Percentiles rank a stretch among this genome's conserved stretches.
Conservation (phyloP, 2,888 invertebrate genomes). For the Deilephila porcellus region DNA sequence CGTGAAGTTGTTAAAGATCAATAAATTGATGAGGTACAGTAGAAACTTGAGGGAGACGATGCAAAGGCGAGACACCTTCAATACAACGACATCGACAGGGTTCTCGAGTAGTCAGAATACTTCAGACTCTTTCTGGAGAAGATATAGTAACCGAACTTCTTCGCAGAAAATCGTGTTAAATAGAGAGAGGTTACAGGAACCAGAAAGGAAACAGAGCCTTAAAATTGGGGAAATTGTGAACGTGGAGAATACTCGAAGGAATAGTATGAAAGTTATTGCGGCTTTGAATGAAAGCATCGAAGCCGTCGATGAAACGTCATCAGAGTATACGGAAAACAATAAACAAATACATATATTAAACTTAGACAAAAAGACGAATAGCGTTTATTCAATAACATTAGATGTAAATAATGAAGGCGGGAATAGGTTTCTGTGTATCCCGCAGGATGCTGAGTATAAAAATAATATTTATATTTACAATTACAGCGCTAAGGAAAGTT, state of each 20-base stretch:
- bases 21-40: slow-evolving; percentile 76
- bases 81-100: slow-evolving; percentile 86
- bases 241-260: slow-evolving; percentile 77
- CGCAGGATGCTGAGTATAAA: slow-evolving; percentile 68
- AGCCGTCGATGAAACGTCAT: slow-evolving; percentile 48
- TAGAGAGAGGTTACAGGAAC: slow-evolving; percentile 71
- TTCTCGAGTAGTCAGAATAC: slow-evolving; percentile 85
- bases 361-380: slow-evolving; percentile 80
- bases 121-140: slow-evolving; percentile 86
- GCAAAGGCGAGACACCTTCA: slow-evolving; percentile 87
- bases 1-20: slow-evolving; percentile 85
- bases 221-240: slow-evolving; percentile 78
- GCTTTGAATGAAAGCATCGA: slow-evolving; percentile 63
- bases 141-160: slow-evolving; percentile 83
- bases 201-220: slow-evolving; percentile 64
- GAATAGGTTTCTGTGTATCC: slow-evolving; percentile 77
- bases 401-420: slow-evolving; percentile 75
- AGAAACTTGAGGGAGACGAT: slow-evolving; percentile 80
- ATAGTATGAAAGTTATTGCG: slow-evolving; percentile 79
- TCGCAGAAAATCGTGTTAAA: slow-evolving; percentile 72
- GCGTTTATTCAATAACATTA: slow-evolving; percentile 80
- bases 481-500: slow-evolving; percentile 80
- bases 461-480: slow-evolving; percentile 83
- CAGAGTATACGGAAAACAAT: slow-evolving; percentile 69
- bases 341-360: slow-evolving; percentile 83